These are phyloP conservation scores for Pithys albifrons DNA, from an alignment of 2,113 vertebrate species.

Conservation along the genomic window DNA sequence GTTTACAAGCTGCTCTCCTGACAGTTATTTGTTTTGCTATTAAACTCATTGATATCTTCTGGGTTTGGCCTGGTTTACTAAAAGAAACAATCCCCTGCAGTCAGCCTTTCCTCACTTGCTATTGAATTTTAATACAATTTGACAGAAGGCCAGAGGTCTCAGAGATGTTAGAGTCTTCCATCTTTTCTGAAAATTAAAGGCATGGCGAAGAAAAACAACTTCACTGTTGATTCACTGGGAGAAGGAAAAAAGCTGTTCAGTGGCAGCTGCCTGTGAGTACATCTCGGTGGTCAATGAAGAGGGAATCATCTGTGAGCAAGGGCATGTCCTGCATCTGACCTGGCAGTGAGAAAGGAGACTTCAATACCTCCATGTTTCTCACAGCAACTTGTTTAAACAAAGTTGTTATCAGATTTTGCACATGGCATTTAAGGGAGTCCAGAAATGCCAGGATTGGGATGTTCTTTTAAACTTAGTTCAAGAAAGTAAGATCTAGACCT, in stretches of 20 bases:
- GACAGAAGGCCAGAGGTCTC: background rate
- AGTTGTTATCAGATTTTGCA: background rate
- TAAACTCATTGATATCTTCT: background rate
- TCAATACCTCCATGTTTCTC: background rate
- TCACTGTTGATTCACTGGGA: background rate
- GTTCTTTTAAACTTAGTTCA: background rate
- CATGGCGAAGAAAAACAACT: background rate
- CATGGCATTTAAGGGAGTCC: background rate
- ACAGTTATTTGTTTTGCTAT: background rate
- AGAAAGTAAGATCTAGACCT: background rate
- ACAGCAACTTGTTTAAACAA: background rate
- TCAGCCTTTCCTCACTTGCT: background rate
- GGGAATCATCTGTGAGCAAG: background rate
- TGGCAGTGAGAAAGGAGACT: background rate
- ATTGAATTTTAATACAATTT: background rate
- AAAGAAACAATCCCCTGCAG: background rate
- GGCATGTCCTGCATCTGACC: background rate
- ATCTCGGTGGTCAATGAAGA: background rate
- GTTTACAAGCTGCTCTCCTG: conserved; percentile 16
- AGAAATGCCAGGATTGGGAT: background rate
- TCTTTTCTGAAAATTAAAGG: background rate
- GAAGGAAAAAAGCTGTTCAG: background rate
- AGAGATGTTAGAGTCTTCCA: background rate
- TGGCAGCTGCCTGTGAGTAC: background rate
- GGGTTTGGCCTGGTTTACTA: background rate